These are phyloP conservation scores for Salminus brasiliensis DNA, from an alignment of 2,113 vertebrate species.

Conservation along the genomic window DNA sequence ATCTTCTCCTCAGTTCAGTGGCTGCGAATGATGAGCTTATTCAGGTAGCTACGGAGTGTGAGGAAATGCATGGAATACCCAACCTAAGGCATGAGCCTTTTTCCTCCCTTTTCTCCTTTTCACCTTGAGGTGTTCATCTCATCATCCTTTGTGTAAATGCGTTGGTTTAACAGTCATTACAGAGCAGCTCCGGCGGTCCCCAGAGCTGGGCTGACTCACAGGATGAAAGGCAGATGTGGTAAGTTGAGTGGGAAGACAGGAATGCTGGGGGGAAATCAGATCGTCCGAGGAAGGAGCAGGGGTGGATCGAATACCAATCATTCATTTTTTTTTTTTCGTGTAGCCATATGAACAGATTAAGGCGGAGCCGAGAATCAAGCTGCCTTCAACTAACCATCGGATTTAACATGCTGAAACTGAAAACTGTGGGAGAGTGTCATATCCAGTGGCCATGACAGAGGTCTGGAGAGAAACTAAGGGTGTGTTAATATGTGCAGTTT, in stretches of 20 bases:
- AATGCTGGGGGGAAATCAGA: not conserved
- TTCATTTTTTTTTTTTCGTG: not conserved
- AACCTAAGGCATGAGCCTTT: not conserved
- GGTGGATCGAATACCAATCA: not conserved
- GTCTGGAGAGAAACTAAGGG: not conserved
- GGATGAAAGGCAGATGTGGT: constrained; percentile 12
- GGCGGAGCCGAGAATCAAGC: not conserved
- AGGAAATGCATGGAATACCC: not conserved
- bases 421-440: not conserved
- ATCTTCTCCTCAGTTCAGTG: no score
- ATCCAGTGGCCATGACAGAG: not conserved
- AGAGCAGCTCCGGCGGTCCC: not conserved
- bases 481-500: no score
- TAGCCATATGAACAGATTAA: not conserved
- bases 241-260: not conserved
- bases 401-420: not conserved
- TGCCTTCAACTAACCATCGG: not conserved
- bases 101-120: not conserved
- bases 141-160: not conserved
- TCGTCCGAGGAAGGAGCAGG: not conserved
- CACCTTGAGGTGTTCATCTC: not conserved
- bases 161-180: constrained; percentile 25
- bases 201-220: constrained; percentile 12
- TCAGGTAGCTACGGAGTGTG: not conserved
- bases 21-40: not conserved